Base-by-base conservation (phyloP, 2,888 invertebrate genomes). In the Octonoba sinensis region DNA sequence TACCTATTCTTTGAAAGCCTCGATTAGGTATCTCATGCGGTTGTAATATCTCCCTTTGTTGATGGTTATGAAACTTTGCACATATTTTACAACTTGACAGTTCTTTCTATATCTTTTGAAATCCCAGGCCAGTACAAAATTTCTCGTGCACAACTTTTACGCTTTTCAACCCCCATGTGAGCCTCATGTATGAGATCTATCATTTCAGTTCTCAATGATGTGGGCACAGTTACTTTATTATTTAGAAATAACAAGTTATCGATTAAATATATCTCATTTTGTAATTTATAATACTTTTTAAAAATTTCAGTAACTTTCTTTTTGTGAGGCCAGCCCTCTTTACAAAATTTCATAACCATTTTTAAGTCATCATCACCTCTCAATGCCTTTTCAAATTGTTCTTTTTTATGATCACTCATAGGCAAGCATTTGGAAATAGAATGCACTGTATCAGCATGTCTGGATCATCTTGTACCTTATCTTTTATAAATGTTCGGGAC, bases 101-200 rank as follows among this genome's bases (percentile, higher is more conserved):
- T 36, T 36, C 36, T 36, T 36, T 36, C 36, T 11, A 36, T 36
- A 8, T 36, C 36, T 6, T 36, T 36, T 36, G 36, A 36, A 36
- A 36, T 36, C 8, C 36, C 36, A 11, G 36, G 36, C 36, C 36
- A 36, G 36, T 36, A 36, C 8, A 3, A 36, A 11, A 36, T 36
- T 11, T 71, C 57, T 49, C 64, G 22, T 22, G 57, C 57, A 6
- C 49, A 47, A 11, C n/a, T 46, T 71, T 70, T 65, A 22, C 57
- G 46, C 16, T 71, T 77, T 57, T 70, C 47, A n/a, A 57, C 36
- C 11, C 57, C 70, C 3, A 64, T 16, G 54, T 57, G 70, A 20
- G 46, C 0, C 46, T 72, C 59, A 59, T 72, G 57, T 3, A 79
- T 60, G 15, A 66, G 24, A 3, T 1, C 13, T 36, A 72, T 27